These are phyloP conservation scores for Uloborus diversus DNA, from an alignment of 1,140 invertebrate genomes.

Conservation along the genomic window DNA sequence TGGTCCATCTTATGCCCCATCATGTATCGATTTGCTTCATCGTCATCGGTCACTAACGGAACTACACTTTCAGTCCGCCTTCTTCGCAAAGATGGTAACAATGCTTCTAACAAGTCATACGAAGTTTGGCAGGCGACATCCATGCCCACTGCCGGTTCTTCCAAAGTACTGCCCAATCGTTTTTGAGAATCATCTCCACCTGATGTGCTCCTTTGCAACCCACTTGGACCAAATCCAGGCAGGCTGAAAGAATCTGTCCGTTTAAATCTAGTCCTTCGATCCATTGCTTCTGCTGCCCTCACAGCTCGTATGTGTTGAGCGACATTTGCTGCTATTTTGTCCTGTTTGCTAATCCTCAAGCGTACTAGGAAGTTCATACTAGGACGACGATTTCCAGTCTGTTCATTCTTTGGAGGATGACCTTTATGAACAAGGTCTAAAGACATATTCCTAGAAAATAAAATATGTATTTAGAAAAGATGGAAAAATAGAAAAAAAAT, in stretches of 20 bases:
- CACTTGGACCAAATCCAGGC: constrained; percentile 11
- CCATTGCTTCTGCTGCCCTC: constrained; percentile 60
- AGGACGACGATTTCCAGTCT: constrained; percentile 1
- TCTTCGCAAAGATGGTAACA: constrained; percentile 49
- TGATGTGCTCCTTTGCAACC: constrained; percentile 24
- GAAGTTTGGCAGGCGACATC: constrained; percentile 58
- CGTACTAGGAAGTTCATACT: constrained; percentile 59
- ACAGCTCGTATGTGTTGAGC: constrained; percentile 60
- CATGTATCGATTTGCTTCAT: neutral
- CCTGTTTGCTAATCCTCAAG: constrained; percentile 60
- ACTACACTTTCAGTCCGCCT: constrained; percentile 43
- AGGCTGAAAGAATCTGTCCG: constrained; percentile 42
- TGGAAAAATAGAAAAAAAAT: too few relatives aligned
- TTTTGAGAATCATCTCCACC: constrained; percentile 43
- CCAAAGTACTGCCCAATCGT: too few relatives aligned
- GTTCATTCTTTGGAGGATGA: constrained; percentile 11
- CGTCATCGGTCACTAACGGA: constrained; percentile 33
- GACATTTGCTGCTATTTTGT: constrained; percentile 60
- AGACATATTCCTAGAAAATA: constrained; percentile 57
- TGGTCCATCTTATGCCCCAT: neutral
- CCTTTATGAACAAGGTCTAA: constrained; percentile 52
- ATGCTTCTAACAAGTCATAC: constrained; percentile 56
- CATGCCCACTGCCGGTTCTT: too few relatives aligned
- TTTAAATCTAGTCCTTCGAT: constrained; percentile 57
- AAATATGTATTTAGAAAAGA: too few relatives aligned